Percentiles rank a stretch among this genome's conserved stretches.
These are phyloP conservation scores for Phorcus lineatus DNA, from an alignment of 2,888 invertebrate genomes.

Conservation along the genomic window DNA sequence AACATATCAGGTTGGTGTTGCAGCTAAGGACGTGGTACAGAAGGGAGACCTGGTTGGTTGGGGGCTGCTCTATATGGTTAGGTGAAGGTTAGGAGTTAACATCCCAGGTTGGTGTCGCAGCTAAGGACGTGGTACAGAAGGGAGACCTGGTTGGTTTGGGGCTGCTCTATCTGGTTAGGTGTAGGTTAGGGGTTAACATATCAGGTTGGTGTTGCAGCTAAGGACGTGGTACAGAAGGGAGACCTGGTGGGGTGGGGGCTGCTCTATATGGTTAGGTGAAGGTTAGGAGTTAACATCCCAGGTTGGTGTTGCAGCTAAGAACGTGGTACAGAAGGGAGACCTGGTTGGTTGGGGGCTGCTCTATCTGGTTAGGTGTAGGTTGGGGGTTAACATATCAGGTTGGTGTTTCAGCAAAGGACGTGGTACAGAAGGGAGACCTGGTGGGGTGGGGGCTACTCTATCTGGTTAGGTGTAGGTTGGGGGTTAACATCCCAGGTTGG, in stretches of 20 bases:
- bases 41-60: slow-evolving; percentile 70
- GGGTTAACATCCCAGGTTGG: not conserved
- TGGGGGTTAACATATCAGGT: not conserved
- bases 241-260: slow-evolving; percentile 65
- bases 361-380: not conserved
- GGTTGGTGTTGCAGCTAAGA: slow-evolving; percentile 48
- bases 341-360: no score
- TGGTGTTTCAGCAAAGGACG: slow-evolving; percentile 51
- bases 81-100: not conserved
- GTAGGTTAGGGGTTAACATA: not conserved
- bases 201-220: slow-evolving; percentile 46
- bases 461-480: not conserved
- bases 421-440: slow-evolving; percentile 64
- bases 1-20: not conserved
- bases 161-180: not conserved
- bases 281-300: not conserved
- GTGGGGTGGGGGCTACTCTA: slow-evolving; percentile 71
- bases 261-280: not conserved
- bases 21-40: slow-evolving; percentile 60
- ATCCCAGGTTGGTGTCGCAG: slow-evolving; percentile 39
- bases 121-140: slow-evolving; percentile 56
- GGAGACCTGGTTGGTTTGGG: slow-evolving; percentile 71
- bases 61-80: slow-evolving; percentile 65
- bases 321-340: slow-evolving; percentile 64
- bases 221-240: slow-evolving; percentile 60